Percentiles rank a stretch among this genome's conserved stretches.
phyloP scores from a whole-genome alignment of 2,888 invertebrate genomes.

The Drosophila nigritarsus region DNA sequence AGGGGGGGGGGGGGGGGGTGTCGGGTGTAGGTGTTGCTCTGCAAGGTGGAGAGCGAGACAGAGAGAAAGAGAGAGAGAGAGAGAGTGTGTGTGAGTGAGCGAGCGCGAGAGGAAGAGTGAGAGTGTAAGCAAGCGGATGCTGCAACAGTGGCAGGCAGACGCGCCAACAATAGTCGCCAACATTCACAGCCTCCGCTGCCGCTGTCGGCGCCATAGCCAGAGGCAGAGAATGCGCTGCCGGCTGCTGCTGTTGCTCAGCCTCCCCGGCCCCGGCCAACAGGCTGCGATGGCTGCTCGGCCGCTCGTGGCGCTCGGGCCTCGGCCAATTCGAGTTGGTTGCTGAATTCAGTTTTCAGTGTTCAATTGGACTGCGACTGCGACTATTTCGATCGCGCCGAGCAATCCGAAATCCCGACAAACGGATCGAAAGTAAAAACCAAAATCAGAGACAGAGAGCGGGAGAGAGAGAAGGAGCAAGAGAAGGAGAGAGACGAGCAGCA shows the following conservation, averaged over 20 bases:
- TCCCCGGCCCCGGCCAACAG: slow-evolving; percentile 63
- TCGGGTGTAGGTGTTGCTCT: not conserved
- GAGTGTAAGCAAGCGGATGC: not conserved
- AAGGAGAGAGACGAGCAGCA: slow-evolving; percentile 9
- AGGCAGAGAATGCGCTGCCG: slow-evolving; percentile 32
- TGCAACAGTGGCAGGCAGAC: slow-evolving; percentile 27
- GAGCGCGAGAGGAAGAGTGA: not conserved
- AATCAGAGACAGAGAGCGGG: slow-evolving; percentile 4
- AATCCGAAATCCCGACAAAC: slow-evolving; percentile 61
- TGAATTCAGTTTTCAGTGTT: slow-evolving; percentile 82
- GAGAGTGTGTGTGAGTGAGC: not conserved
- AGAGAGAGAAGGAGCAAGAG: not conserved
- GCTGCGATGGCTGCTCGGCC: slow-evolving; percentile 78
- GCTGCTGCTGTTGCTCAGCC: slow-evolving; percentile 66
- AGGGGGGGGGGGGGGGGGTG: no score
- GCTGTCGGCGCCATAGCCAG: slow-evolving; percentile 12
- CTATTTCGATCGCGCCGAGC: slow-evolving; percentile 53
- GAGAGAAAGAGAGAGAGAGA: not conserved
- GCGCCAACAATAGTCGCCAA: not conserved
- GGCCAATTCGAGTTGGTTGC: slow-evolving; percentile 81
- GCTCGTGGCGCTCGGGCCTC: slow-evolving; percentile 71
- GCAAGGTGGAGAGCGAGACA: slow-evolving; percentile 21
- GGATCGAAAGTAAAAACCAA: slow-evolving; percentile 60
- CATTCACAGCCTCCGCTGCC: slow-evolving; percentile 8
- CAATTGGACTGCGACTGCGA: slow-evolving; percentile 78